A percentile compares a stretch with the other conserved stretches of the same genome.
phyloP scores from a whole-genome alignment of 2,888 invertebrate genomes.

The Andrena chrysosceles region DNA sequence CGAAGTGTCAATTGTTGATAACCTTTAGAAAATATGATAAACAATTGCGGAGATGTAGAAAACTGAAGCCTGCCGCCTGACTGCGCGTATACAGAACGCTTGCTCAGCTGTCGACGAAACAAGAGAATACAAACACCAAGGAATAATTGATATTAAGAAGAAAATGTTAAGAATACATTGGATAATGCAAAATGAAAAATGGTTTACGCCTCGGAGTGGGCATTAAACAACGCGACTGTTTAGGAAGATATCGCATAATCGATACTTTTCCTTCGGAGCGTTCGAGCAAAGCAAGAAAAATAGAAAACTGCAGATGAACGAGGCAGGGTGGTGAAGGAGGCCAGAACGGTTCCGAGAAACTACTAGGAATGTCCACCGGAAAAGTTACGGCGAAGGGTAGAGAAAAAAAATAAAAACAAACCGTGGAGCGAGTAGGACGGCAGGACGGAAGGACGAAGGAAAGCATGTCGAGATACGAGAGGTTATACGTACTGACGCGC shows the following conservation, averaged over 20 bases:
- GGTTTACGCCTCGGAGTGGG: neutral
- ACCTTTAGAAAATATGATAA: neutral
- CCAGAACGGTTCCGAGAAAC: neutral
- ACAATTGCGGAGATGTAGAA: neutral
- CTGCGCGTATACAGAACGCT: neutral
- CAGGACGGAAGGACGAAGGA: neutral
- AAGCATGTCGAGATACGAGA: constrained; percentile 50
- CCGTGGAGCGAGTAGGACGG: neutral
- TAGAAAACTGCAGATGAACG: neutral
- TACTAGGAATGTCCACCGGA: neutral
- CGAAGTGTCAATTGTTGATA: neutral
- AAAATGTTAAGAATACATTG: too few species aligned
- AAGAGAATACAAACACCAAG: neutral
- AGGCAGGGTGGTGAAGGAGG: neutral
- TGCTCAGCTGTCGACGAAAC: neutral
- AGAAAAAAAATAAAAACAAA: neutral
- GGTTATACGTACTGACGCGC: constrained; percentile 63
- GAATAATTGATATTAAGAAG: too few species aligned
- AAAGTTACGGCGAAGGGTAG: neutral
- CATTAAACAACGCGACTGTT: constrained; percentile 17
- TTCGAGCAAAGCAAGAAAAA: constrained; percentile 1
- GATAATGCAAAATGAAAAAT: neutral
- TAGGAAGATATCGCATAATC: constrained; percentile 9
- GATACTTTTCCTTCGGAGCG: constrained; percentile 34
- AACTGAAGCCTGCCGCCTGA: neutral